Percentiles rank a stretch among this genome's conserved stretches.
phyloP scores from a whole-genome alignment of 2,888 invertebrate species.

The Diploptera punctata region DNA sequence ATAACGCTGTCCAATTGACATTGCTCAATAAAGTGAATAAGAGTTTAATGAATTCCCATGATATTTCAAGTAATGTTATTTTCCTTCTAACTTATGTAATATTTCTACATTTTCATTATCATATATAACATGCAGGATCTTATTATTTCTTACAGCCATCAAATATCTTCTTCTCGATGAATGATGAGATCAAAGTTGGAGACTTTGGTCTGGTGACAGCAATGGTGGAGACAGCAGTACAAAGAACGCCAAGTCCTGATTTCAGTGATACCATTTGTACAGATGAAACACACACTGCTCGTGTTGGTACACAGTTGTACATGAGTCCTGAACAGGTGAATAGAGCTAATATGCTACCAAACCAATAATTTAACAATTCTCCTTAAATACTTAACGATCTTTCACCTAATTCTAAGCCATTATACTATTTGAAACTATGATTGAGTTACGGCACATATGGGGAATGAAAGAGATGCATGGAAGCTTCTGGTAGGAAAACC shows the following conservation, averaged over 20 bases:
- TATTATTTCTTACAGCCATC: constrained; percentile 67
- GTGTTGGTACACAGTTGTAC: constrained; percentile 90
- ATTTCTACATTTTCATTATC: too few relatives aligned
- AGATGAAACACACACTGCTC: constrained; percentile 60
- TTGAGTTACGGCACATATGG: too few relatives aligned
- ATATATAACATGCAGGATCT: too few relatives aligned
- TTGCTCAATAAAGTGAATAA: too few relatives aligned
- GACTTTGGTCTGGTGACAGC: constrained; percentile 98
- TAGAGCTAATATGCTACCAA: too few relatives aligned
- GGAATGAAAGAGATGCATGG: too few relatives aligned
- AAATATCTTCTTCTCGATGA: constrained; percentile 91
- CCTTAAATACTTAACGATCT: neutral
- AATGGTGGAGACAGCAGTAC: constrained; percentile 63
- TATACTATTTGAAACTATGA: too few relatives aligned
- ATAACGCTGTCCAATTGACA: too few relatives aligned
- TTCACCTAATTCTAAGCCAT: too few relatives aligned
- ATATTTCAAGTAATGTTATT: too few relatives aligned
- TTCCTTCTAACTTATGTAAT: too few relatives aligned
- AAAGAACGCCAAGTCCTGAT: constrained; percentile 39
- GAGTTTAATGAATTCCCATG: neutral
- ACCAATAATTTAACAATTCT: neutral
- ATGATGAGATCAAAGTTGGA: constrained; percentile 92
- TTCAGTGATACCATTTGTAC: constrained; percentile 49
- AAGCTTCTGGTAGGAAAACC: too few relatives aligned
- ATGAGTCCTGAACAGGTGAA: constrained; percentile 96